These are phyloP conservation scores for Limnephilus marmoratus DNA, from an alignment of 2,888 invertebrate species.

Conservation along the genomic window DNA sequence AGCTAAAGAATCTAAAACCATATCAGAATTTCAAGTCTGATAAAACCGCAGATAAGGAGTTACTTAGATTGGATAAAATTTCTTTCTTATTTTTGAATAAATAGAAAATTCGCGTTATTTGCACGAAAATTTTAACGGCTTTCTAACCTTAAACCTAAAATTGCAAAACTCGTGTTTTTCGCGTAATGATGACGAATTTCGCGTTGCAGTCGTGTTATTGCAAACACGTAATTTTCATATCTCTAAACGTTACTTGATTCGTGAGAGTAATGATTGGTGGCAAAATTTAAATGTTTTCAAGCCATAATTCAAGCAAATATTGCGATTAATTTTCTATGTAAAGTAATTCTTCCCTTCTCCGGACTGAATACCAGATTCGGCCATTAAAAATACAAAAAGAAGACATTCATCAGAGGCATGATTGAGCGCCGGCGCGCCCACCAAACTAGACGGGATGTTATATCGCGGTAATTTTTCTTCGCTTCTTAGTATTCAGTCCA, in stretches of 20 bases:
- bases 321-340: background rate
- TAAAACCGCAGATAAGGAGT: too few relatives aligned
- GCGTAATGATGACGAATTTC: background rate
- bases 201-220: too few relatives aligned
- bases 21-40: too few relatives aligned
- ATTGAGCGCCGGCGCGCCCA: conserved; percentile 68
- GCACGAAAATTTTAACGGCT: too few relatives aligned
- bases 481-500: conserved; percentile 72
- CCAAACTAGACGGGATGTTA: conserved; percentile 67
- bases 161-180: too few relatives aligned
- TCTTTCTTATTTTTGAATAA: too few relatives aligned
- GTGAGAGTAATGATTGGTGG: background rate
- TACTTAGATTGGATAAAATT: too few relatives aligned
- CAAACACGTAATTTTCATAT: too few relatives aligned
- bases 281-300: background rate
- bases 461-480: conserved; percentile 73
- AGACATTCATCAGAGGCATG: conserved; percentile 60
- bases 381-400: conserved; percentile 61
- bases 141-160: too few relatives aligned
- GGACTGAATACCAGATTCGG: conserved; percentile 22
- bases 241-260: background rate
- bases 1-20: too few relatives aligned
- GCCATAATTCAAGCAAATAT: background rate
- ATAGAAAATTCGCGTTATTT: too few relatives aligned
- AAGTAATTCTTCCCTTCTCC: background rate